Evolutionary conservation across 2,797 vertebrate species (phyloP).

Genomic region (Sebastes matsubarae): DNA sequence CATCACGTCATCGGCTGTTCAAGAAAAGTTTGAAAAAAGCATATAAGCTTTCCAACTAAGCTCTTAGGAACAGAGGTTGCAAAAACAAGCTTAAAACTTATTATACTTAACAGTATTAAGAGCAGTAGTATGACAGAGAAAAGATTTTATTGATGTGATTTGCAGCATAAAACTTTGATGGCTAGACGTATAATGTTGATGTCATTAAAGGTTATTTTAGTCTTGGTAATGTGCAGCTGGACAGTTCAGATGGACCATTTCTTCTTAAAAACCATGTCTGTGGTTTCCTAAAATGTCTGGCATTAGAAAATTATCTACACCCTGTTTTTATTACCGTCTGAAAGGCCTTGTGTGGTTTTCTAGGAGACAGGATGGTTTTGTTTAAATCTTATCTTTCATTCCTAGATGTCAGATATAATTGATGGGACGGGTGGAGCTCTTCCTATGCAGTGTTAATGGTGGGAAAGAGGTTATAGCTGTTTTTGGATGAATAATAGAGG

Average conservation of each 20-base stretch:
- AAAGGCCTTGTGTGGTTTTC: conserved; percentile 33
- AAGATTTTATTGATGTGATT: conserved; percentile 14
- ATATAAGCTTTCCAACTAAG: background rate
- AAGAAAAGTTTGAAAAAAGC: background rate
- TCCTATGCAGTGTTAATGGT: background rate
- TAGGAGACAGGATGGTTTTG: conserved; percentile 22
- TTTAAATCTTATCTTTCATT: conserved; percentile 57
- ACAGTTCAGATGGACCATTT: conserved; percentile 37
- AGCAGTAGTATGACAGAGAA: background rate
- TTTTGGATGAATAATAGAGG: conserved; percentile 24
- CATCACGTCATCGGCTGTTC: background rate
- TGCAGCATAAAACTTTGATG: conserved; percentile 12
- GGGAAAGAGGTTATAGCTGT: background rate
- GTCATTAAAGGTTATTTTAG: conserved; percentile 49
- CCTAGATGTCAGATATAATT: conserved; percentile 18
- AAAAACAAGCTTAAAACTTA: background rate
- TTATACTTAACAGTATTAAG: background rate
- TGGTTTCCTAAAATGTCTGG: conserved; percentile 41
- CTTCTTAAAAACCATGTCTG: conserved; percentile 53
- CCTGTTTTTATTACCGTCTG: conserved; percentile 61
- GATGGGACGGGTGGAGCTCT: background rate
- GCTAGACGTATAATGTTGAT: conserved; percentile 27
- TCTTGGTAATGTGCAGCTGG: conserved; percentile 31
- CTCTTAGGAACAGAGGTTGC: background rate
- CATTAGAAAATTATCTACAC: conserved; percentile 37